These are phyloP conservation scores for Augiades crinisus DNA, from an alignment of 2,888 invertebrate species.

Conservation along the genomic window DNA sequence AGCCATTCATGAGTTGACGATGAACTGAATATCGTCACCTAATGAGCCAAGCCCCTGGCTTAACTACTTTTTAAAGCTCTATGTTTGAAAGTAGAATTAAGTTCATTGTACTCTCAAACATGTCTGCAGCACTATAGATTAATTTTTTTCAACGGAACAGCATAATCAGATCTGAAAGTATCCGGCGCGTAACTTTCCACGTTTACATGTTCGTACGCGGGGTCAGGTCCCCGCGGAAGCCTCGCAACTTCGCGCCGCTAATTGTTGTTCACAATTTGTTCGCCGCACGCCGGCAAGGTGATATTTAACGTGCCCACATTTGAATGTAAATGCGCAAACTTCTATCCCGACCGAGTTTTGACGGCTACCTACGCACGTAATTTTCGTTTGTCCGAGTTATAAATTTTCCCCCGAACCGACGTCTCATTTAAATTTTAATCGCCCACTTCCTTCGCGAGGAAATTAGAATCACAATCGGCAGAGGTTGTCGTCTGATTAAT, in stretches of 20 bases:
- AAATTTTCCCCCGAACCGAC: constrained; percentile 52
- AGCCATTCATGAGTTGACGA: too few relatives aligned
- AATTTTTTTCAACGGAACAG: too few relatives aligned
- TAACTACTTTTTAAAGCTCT: too few relatives aligned
- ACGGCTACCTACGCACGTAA: constrained; percentile 66
- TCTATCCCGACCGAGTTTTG: constrained; percentile 44
- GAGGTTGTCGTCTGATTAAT: constrained; percentile 13
- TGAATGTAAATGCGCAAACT: constrained; percentile 72
- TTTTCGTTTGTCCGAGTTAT: constrained; percentile 65
- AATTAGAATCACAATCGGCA: constrained; percentile 41
- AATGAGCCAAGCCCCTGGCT: too few relatives aligned
- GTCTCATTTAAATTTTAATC: constrained; percentile 60
- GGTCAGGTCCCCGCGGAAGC: constrained; percentile 33
- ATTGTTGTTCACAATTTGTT: constrained; percentile 73
- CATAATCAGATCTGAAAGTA: constrained; percentile 3
- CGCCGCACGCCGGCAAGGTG: constrained; percentile 55
- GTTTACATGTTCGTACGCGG: constrained; percentile 14
- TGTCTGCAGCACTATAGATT: too few relatives aligned
- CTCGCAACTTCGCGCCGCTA: constrained; percentile 50
- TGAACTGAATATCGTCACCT: too few relatives aligned
- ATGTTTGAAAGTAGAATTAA: too few relatives aligned
- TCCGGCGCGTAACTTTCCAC: constrained; percentile 26
- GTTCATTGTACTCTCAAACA: too few relatives aligned
- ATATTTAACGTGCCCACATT: constrained; percentile 69
- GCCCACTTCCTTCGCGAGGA: constrained; percentile 37